Base-by-base conservation (phyloP, 2,797 vertebrate genomes). In the Bovichtus variegatus region DNA sequence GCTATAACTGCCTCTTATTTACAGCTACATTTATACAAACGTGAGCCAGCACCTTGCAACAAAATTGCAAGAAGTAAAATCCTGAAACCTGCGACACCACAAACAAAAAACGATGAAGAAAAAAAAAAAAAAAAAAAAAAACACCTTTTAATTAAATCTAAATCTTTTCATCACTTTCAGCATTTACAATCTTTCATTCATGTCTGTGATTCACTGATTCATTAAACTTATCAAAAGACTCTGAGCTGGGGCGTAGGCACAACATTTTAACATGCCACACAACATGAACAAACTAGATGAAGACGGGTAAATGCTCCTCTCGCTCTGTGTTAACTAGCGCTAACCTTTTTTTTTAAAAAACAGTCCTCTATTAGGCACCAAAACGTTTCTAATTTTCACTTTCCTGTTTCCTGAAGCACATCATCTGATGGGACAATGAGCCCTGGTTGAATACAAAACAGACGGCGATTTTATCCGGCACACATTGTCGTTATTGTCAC, bases 11-110 rank as follows among this genome's bases (percentile, higher is more conserved):
- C 63, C 65, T 78, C 68, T 51, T 71, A 82, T 74, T 62, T 71
- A 76, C 50, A 69, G 25, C 67, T 70, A 66, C 40, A 77, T 78
- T 71, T 73, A 55, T 66, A 88, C 80, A 89, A 87, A 85, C 15
- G 6, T 65, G 78, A 86, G 69, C 62, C 78, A 86, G 81, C 69
- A 57, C 47, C 61, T 76, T 55, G 67, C 64, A 84, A 75, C 63
- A 54, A 57, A 84, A 72, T 47, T 9, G 53, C 66, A 74, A 82
- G 50, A 81, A 78, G 21, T 77, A 70, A 74, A 69, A 83, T 64
- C 71, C 60, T 57, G 63, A 81, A 85, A 82, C 71, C 61, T 29
- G 6, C 9, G 34, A 65, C 16, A 68, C 57, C 46, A 69, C 36
- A 81, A 82, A 76, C 41, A 1, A 68, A 12, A 71, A 47, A 40